Percentiles rank a stretch among this genome's conserved stretches.
These are phyloP conservation scores for Limnephilus auricula DNA, from an alignment of 2,888 invertebrate genomes.

Conservation along the genomic window DNA sequence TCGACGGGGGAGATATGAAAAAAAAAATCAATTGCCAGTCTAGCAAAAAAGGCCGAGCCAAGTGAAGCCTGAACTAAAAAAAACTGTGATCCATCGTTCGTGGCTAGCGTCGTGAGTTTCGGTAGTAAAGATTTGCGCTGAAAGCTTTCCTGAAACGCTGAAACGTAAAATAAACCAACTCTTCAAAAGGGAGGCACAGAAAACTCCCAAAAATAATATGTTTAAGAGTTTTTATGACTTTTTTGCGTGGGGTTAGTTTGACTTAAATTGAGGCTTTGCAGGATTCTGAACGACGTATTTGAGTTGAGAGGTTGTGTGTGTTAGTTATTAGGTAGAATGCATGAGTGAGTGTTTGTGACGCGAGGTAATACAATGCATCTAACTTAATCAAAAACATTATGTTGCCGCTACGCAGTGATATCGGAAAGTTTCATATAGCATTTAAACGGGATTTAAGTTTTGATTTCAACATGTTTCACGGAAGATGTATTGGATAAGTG, in stretches of 20 bases:
- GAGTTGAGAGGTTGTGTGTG: constrained; percentile 26
- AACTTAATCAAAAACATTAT: neutral
- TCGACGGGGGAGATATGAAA: constrained; percentile 48
- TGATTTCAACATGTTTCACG: neutral
- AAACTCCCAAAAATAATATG: neutral
- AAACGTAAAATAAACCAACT: neutral
- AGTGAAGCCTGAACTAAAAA: constrained; percentile 47
- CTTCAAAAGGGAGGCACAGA: neutral
- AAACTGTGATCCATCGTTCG: constrained; percentile 48
- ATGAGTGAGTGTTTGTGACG: neutral
- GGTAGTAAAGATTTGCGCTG: neutral
- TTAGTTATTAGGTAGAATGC: constrained; percentile 7
- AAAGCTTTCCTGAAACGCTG: neutral
- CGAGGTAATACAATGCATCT: constrained; percentile 20
- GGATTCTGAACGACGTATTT: constrained; percentile 22
- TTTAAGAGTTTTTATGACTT: neutral
- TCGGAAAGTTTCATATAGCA: neutral
- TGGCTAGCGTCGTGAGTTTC: constrained; percentile 46
- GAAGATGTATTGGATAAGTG: neutral
- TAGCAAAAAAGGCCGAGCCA: constrained; percentile 41
- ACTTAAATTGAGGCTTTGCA: neutral
- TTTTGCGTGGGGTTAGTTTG: neutral
- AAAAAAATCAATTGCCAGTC: constrained; percentile 50
- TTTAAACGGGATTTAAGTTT: neutral
- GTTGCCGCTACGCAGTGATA: neutral